Evolutionary conservation across 2,888 invertebrate genomes (phyloP), one percentile per base, ranked within the genome.

Genomic region (Brenthis daphne): DNA sequence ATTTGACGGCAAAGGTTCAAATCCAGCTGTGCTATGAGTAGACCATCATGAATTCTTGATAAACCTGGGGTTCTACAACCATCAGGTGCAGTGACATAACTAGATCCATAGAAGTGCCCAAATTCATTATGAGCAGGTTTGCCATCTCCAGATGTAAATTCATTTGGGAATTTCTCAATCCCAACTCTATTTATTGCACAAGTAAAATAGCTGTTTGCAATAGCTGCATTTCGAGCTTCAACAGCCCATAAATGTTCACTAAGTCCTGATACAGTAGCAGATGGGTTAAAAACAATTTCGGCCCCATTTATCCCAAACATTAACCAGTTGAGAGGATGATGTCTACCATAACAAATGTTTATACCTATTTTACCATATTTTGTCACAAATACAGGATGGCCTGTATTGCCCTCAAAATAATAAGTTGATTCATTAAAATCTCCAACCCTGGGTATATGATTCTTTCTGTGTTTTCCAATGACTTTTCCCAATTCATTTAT

Each of bases 391-490:
- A 99, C 99, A 8, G 97, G 98, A 91, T 99, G 99, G 0, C 99
- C 99, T 14, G 98, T 96, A 79, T 97, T 96, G 6, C 99, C 98
- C 89, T 99, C 99, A 94, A 96, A 95, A 85, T 99, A 99, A 85
- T 99, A 99, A 29, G 98, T 99, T 1, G 99, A 98, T 91, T 99
- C 99, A 88, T 99, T 99, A 85, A 99, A 99, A 88, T 99, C 99
- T 1, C 99, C 99, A 16, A 99, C 97, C 72, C 99, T 93, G 0
- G 99, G 99, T 78, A 99, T 99, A 82, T 99, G 99, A 87, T 99
- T 99, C 86, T 99, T 99, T 55, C 99, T 94, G 77, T 98, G 97
- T 88, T 98, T 99, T 0, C 99, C 99, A 75, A 99, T 87, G 16
- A 98, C 96, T 60, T 94, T 94, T 0, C 99, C 99, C 69, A 93